These are phyloP conservation scores for Battus philenor DNA, from an alignment of 1,140 invertebrate species.

Conservation along the genomic window DNA sequence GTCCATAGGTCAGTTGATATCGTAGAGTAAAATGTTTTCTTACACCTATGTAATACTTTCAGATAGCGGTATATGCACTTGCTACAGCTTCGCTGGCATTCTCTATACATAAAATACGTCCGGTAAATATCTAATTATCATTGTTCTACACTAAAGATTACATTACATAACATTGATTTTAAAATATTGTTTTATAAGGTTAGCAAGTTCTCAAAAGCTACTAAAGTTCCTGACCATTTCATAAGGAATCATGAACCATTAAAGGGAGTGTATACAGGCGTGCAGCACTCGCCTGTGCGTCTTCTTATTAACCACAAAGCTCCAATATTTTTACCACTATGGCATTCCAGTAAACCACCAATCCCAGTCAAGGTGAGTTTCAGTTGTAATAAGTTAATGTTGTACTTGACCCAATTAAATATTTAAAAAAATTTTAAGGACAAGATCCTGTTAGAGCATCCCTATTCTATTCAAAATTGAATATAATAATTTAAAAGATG, in stretches of 20 bases:
- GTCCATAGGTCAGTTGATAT: conserved; percentile 10
- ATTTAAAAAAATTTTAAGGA: not conserved
- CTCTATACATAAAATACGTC: conserved; percentile 70
- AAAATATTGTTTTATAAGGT: conserved; percentile 44
- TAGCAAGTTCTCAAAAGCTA: conserved; percentile 73
- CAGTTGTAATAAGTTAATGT: not conserved
- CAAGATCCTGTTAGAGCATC: too few species aligned
- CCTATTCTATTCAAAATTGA: too few species aligned
- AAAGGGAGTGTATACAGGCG: conserved; percentile 53
- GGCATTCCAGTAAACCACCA: conserved; percentile 73
- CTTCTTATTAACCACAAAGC: conserved; percentile 64
- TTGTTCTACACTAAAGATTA: conserved; percentile 17
- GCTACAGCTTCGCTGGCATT: conserved; percentile 64
- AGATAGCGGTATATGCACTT: conserved; percentile 71
- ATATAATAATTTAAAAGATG: too few species aligned
- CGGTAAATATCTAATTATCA: conserved; percentile 49
- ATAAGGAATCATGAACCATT: conserved; percentile 59
- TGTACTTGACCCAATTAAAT: not conserved
- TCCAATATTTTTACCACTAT: conserved; percentile 69
- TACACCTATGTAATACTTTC: conserved; percentile 51
- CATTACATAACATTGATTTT: conserved; percentile 42
- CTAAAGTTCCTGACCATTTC: conserved; percentile 67
- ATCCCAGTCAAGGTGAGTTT: conserved; percentile 64
- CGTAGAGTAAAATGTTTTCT: conserved; percentile 22
- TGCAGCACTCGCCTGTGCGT: conserved; percentile 60